These are phyloP conservation scores for Dryomyza anilis DNA, from an alignment of 2,888 invertebrate genomes.

Conservation along the genomic window DNA sequence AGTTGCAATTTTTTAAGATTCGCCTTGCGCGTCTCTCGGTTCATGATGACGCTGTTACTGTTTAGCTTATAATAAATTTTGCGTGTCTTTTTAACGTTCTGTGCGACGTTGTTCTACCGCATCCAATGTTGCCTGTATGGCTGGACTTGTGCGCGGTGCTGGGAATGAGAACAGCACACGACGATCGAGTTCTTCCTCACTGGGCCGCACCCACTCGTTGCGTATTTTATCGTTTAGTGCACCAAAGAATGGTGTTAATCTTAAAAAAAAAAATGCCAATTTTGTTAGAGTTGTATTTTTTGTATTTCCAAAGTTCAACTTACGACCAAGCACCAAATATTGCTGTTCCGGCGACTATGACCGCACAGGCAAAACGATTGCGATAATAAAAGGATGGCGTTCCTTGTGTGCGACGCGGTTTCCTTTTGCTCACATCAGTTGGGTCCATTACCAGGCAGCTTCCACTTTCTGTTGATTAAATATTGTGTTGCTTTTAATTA, in stretches of 20 bases:
- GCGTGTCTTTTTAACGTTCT: no score
- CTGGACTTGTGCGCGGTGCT: slow-evolving; percentile 41
- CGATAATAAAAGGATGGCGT: slow-evolving; percentile 68
- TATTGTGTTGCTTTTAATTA: not conserved
- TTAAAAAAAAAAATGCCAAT: no score
- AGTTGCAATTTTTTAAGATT: slow-evolving; percentile 53
- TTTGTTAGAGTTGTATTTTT: no score
- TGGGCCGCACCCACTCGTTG: slow-evolving; percentile 28
- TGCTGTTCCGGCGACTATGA: slow-evolving; percentile 58
- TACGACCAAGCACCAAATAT: slow-evolving; percentile 51
- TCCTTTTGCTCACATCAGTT: slow-evolving; percentile 65
- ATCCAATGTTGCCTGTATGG: slow-evolving; percentile 47
- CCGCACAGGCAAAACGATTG: slow-evolving; percentile 64
- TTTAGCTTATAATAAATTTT: not conserved
- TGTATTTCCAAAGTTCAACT: slow-evolving; percentile 25
- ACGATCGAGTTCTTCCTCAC: slow-evolving; percentile 49
- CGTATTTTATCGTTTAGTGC: slow-evolving; percentile 43
- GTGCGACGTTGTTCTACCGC: slow-evolving; percentile 41
- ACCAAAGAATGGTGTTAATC: slow-evolving; percentile 48
- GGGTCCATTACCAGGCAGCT: slow-evolving; percentile 48
- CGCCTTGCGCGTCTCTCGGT: slow-evolving; percentile 47
- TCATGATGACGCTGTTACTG: slow-evolving; percentile 44
- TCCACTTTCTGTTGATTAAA: not conserved
- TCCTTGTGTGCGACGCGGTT: slow-evolving; percentile 71
- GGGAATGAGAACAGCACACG: slow-evolving; percentile 45